These are phyloP conservation scores for Ursus arctos DNA, from an alignment of 2,113 vertebrate genomes.

Conservation along the genomic window DNA sequence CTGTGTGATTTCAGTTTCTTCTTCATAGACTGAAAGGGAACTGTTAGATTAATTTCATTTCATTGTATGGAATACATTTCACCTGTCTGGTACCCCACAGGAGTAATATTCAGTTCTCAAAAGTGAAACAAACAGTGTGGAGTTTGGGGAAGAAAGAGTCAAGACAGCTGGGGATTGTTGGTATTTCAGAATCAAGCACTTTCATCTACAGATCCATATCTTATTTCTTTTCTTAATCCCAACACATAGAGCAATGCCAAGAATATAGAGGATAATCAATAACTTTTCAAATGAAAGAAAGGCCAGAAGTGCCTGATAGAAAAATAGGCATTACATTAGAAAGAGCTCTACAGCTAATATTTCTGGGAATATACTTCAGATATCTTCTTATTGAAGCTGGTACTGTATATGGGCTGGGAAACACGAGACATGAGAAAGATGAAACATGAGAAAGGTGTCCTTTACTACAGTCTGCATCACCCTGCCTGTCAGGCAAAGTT, in stretches of 20 bases:
- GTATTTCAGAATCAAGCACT: not conserved
- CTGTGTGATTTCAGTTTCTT: not conserved
- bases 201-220: not conserved
- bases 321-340: not conserved
- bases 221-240: not conserved
- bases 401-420: not conserved
- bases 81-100: not conserved
- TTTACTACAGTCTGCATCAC: not conserved
- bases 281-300: constrained; percentile 35
- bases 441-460: not conserved
- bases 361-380: not conserved
- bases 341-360: not conserved
- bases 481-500: not conserved
- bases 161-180: not conserved
- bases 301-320: not conserved
- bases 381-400: not conserved
- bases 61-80: not conserved
- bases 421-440: not conserved
- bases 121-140: not conserved
- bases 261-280: constrained; percentile 29
- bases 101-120: not conserved
- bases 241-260: not conserved
- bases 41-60: not conserved
- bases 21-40: not conserved
- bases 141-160: not conserved